phyloP scores from a whole-genome alignment of 92 coral and sea anemone genomes.

The Epizoanthus stellaris region DNA sequence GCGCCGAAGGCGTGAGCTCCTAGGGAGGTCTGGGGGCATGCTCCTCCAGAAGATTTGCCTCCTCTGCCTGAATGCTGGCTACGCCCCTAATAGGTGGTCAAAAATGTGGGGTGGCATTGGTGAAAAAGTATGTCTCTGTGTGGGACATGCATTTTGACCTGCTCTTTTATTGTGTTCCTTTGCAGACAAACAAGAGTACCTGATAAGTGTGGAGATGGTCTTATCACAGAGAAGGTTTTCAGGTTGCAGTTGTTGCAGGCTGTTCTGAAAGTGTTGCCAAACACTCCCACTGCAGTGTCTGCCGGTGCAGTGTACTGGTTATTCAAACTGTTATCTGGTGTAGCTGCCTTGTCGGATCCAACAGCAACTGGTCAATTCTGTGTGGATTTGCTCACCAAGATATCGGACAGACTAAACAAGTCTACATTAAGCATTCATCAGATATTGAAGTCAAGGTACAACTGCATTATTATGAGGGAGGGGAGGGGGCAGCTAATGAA shows the following conservation, averaged over 20 bases:
- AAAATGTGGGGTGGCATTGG: not conserved
- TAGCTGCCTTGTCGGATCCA: slow-evolving; percentile 75
- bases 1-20: too few relatives aligned
- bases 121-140: not conserved
- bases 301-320: slow-evolving; percentile 90
- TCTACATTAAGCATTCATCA: slow-evolving; percentile 70
- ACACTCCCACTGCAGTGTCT: slow-evolving; percentile 73
- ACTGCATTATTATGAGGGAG: too few relatives aligned
- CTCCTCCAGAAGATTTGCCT: too few relatives aligned
- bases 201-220: slow-evolving; percentile 46
- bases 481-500: too few relatives aligned
- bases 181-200: slow-evolving; percentile 48
- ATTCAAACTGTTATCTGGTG: slow-evolving; percentile 82
- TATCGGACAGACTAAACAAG: slow-evolving; percentile 72
- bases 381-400: slow-evolving; percentile 76
- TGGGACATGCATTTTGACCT: not conserved
- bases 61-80: too few relatives aligned
- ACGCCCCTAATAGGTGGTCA: too few relatives aligned
- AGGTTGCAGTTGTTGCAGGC: slow-evolving; percentile 71
- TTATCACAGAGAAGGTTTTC: slow-evolving; percentile 56
- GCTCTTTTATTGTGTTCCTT: not conserved
- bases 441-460: slow-evolving; percentile 78
- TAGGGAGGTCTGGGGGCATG: too few relatives aligned
- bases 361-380: slow-evolving; percentile 70
- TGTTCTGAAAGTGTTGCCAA: slow-evolving; percentile 77